Percentiles rank a stretch among this genome's conserved stretches.
phyloP scores from a whole-genome alignment of 2,888 invertebrate species.

The Zaprionus bogoriensis region DNA sequence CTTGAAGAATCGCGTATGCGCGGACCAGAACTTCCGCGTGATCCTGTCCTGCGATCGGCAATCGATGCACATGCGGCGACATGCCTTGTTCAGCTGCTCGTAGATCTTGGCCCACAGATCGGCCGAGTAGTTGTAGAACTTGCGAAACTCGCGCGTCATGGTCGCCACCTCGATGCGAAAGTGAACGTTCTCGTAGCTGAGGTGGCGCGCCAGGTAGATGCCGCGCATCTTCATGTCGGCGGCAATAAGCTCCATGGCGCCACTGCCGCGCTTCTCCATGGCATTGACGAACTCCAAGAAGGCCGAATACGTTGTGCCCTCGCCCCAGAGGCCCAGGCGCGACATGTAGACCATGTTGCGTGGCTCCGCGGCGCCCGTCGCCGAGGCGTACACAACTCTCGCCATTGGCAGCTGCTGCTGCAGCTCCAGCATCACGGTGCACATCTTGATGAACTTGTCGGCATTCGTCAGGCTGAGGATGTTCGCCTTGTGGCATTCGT shows the following conservation, averaged over 20 bases:
- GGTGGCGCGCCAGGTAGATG: constrained; percentile 98
- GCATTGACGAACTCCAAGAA: constrained; percentile 97
- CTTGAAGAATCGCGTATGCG: constrained; percentile 99
- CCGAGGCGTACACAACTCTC: constrained; percentile 96
- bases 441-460: constrained; percentile 98
- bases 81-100: constrained; percentile 96
- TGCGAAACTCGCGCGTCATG: constrained; percentile 91
- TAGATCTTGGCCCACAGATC: constrained; percentile 97
- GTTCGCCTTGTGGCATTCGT: constrained; percentile 99
- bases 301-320: constrained; percentile 95
- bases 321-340: constrained; percentile 98
- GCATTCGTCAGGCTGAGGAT: constrained; percentile 97
- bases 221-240: constrained; percentile 99
- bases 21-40: constrained; percentile 99
- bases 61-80: constrained; percentile 95
- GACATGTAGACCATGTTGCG: constrained; percentile 99
- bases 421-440: constrained; percentile 97
- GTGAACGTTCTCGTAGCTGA: constrained; percentile 98
- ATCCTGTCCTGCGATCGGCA: constrained; percentile 96
- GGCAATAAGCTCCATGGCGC: constrained; percentile 99
- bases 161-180: constrained; percentile 98
- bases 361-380: constrained; percentile 98
- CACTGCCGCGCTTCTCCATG: constrained; percentile 98
- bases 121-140: constrained; percentile 96
- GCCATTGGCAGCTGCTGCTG: constrained; percentile 96